Percentiles rank a stretch among this genome's conserved stretches.
Evolutionary conservation across 2,797 vertebrate genomes (phyloP).

Genomic region (Takifugu ocellatus): DNA sequence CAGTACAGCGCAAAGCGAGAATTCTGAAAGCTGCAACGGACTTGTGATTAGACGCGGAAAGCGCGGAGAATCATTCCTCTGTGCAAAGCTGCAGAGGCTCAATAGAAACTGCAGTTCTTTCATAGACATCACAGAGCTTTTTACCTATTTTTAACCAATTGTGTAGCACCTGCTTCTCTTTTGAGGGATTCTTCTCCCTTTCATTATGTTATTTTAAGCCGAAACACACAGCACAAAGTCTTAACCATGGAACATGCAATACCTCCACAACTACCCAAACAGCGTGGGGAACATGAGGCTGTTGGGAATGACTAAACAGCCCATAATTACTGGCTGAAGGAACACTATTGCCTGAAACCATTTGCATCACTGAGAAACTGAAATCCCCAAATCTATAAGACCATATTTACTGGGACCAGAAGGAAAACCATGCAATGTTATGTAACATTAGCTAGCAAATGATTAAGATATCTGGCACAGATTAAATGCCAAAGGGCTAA

Average conservation of each 20-base stretch:
- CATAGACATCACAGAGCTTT: not conserved
- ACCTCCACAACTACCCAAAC: too few relatives aligned
- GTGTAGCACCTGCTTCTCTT: not conserved
- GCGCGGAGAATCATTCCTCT: too few relatives aligned
- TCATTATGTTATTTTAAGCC: not conserved
- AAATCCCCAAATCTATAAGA: not conserved
- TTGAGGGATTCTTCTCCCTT: not conserved
- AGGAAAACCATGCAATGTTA: not conserved
- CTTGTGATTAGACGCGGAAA: not conserved
- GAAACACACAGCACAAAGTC: not conserved
- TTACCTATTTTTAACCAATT: not conserved
- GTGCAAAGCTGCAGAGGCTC: too few relatives aligned
- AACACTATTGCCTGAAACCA: too few relatives aligned
- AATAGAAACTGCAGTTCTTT: too few relatives aligned
- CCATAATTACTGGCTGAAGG: too few relatives aligned
- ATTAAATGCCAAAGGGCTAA: constrained; percentile 14
- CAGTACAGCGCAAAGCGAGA: not conserved
- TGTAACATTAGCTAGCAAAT: not conserved
- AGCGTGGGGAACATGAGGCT: too few relatives aligned
- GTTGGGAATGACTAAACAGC: too few relatives aligned
- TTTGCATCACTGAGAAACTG: too few relatives aligned
- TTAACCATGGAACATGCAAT: too few relatives aligned
- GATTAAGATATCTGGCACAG: constrained; percentile 5
- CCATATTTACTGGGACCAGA: not conserved
- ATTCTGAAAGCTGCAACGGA: not conserved